Evolutionary conservation across 2,113 vertebrate genomes (phyloP).

Genomic region (Zosterops pallidus): DNA sequence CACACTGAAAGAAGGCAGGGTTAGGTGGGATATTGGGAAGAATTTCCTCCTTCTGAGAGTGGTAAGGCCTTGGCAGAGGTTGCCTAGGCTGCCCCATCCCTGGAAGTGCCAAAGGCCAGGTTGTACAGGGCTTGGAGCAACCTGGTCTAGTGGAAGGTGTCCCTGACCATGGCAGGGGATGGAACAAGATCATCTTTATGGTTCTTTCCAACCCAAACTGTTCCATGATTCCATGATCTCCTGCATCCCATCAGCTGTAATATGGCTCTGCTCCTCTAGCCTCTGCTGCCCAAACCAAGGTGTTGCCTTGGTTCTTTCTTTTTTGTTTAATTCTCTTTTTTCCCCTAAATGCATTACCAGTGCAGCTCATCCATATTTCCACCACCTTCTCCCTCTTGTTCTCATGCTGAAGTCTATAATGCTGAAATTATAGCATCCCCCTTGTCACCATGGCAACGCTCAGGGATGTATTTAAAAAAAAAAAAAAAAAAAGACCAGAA

Average conservation of each 20-base stretch:
- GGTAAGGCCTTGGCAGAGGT: not conserved
- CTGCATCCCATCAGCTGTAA: not conserved
- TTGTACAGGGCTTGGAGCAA: not conserved
- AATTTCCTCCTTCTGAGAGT: not conserved
- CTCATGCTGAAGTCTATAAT: not conserved
- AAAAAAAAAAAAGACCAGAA: constrained; percentile 17
- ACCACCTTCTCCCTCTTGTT: constrained; percentile 18
- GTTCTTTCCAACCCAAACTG: not conserved
- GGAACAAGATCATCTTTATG: not conserved
- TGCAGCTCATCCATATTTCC: not conserved
- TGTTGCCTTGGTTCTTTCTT: not conserved
- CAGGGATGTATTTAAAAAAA: constrained; percentile 18
- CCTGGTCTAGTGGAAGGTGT: not conserved
- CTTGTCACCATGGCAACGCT: constrained; percentile 9
- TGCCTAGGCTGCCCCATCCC: not conserved
- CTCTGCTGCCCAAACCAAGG: not conserved
- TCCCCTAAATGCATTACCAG: not conserved
- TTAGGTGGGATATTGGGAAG: not conserved
- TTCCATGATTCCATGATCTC: not conserved
- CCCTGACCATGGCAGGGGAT: not conserved
- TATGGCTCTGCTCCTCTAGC: not conserved
- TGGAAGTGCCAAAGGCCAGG: not conserved
- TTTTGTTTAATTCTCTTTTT: not conserved
- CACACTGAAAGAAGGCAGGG: not conserved
- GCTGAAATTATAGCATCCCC: constrained; percentile 47